Evolutionary conservation across 2,888 invertebrate species (phyloP), one percentile per base, ranked within the genome.

Genomic region (Dryocosmus kuriphilus): DNA sequence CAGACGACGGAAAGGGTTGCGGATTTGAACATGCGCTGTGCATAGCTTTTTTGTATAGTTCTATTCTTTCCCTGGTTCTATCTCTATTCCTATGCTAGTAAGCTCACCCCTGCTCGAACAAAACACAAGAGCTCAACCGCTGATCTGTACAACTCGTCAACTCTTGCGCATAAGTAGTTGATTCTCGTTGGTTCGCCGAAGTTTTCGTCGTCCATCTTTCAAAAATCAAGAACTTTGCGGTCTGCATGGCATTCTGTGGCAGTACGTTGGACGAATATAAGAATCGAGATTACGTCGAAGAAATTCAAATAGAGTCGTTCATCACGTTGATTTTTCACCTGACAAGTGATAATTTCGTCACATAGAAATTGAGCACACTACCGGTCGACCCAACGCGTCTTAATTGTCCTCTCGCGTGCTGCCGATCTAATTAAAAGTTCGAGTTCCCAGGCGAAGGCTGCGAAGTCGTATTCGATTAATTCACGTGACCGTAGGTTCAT

Each of bases 1-100:
- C 41, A 41, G 41, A 41, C 41, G 41, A 41, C 30, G 32, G 57
- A 60, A 73, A 63, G 83, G 83, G 82, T 79, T 81, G 81, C 77
- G 65, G 71, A 63, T n/a, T 32, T 74, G 77, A 77, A 81, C 83
- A 79, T 75, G 84, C 84, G 84, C 81, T 30, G 57, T 57, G 8
- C 9, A 11, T 24, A 14, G 46, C 14, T 14, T n/a, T n/a, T n/a
- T n/a, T n/a, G n/a, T n/a, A n/a, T n/a, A n/a, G n/a, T n/a, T n/a
- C n/a, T n/a, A n/a, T n/a, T n/a, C n/a, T n/a, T n/a, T n/a, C n/a
- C n/a, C n/a, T n/a, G n/a, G n/a, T n/a, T n/a, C n/a, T n/a, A n/a
- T n/a, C n/a, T n/a, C n/a, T n/a, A n/a, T n/a, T n/a, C n/a, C n/a
- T n/a, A n/a, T n/a, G n/a, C n/a, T n/a, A n/a, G n/a, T n/a, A n/a